Conservation (phyloP, 2,888 invertebrate species). For the Oligia strigilis region DNA sequence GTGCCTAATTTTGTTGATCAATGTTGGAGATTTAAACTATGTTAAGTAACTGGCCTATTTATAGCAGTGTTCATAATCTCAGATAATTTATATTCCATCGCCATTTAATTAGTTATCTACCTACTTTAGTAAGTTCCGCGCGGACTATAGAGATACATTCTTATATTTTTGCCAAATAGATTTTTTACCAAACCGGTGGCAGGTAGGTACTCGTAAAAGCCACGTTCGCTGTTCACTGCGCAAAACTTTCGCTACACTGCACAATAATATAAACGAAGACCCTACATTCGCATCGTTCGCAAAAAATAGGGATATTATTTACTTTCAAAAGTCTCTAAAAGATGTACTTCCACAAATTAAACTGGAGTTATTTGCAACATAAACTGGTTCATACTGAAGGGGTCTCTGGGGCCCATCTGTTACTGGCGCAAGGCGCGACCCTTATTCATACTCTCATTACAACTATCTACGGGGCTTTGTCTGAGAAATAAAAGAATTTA, state of each 20-base stretch:
- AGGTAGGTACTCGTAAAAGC: background rate
- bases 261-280: background rate
- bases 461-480: conserved; percentile 15
- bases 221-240: background rate
- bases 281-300: background rate
- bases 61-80: too few species aligned
- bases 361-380: conserved; percentile 28
- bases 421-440: background rate
- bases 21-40: background rate
- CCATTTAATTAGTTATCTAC: too few species aligned
- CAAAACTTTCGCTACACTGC: background rate
- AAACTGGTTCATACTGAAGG: conserved; percentile 25
- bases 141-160: background rate
- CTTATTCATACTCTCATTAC: conserved; percentile 8
- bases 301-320: background rate
- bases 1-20: background rate
- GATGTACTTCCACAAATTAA: conserved; percentile 24
- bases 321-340: conserved; percentile 17
- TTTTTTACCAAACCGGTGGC: background rate
- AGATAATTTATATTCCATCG: too few species aligned
- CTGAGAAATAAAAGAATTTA: conserved; percentile 6
- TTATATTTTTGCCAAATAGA: background rate
- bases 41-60: background rate
- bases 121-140: too few species aligned
- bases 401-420: conserved; percentile 28